phyloP scores from a whole-genome alignment of 2,888 invertebrate species.

The Oscheius sp. region DNA sequence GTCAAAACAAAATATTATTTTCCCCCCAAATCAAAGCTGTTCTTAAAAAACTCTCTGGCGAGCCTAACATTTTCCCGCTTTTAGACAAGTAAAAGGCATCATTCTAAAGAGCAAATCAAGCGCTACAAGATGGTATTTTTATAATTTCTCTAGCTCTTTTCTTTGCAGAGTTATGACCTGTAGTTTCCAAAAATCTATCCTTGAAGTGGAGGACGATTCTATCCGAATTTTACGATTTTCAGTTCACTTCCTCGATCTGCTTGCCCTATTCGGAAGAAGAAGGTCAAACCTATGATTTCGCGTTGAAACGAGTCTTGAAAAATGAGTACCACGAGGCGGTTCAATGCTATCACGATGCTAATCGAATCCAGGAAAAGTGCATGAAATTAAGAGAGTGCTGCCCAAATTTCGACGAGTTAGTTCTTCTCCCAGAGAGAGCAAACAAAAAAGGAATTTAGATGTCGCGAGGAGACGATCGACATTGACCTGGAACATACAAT shows the following conservation, averaged over 20 bases:
- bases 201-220: too few relatives aligned
- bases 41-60: too few relatives aligned
- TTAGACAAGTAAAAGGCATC: too few relatives aligned
- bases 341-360: constrained; percentile 53
- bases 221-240: too few relatives aligned
- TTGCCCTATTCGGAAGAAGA: constrained; percentile 46
- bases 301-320: constrained; percentile 40
- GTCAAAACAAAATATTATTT: too few relatives aligned
- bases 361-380: constrained; percentile 56
- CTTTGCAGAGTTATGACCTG: too few relatives aligned
- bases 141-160: too few relatives aligned
- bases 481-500: constrained; percentile 47
- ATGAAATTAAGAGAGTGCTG: constrained; percentile 52
- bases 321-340: constrained; percentile 38
- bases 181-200: too few relatives aligned
- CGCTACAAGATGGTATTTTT: too few relatives aligned
- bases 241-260: constrained; percentile 54
- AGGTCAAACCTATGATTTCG: constrained; percentile 39
- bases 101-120: too few relatives aligned
- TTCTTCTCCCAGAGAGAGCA: neutral
- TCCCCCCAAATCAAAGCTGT: too few relatives aligned
- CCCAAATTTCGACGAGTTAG: constrained; percentile 55
- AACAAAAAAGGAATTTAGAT: constrained; percentile 47
- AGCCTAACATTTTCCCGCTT: too few relatives aligned
- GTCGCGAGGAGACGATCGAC: constrained; percentile 54